Conservation (phyloP, 2,888 invertebrate species). For the Saturnia pavonia region DNA sequence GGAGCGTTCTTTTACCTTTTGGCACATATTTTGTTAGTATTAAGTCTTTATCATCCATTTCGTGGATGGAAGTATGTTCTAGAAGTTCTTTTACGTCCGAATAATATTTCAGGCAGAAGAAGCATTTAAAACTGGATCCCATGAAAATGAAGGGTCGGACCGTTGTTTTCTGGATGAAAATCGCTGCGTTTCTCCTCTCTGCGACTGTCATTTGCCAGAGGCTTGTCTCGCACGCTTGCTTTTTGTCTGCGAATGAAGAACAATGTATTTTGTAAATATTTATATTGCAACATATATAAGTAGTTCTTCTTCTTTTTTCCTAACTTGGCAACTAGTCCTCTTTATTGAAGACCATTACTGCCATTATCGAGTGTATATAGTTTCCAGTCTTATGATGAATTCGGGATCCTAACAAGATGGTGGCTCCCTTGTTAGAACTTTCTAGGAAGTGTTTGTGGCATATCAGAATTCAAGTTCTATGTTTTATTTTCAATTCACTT, state of each 20-base stretch:
- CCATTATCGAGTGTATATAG: too few relatives aligned
- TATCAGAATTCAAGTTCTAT: too few relatives aligned
- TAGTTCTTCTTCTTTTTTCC: too few relatives aligned
- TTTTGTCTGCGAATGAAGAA: conserved; percentile 2
- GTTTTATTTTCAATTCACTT: too few relatives aligned
- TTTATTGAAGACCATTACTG: too few relatives aligned
- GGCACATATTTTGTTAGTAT: conserved; percentile 47
- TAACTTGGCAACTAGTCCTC: too few relatives aligned
- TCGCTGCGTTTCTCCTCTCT: conserved; percentile 56
- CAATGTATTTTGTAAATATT: neutral
- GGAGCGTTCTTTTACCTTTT: conserved; percentile 48
- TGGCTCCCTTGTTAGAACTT: too few relatives aligned
- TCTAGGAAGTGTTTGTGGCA: too few relatives aligned
- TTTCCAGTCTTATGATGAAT: too few relatives aligned
- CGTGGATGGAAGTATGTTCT: conserved; percentile 49
- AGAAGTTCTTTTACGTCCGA: conserved; percentile 42
- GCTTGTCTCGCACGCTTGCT: conserved; percentile 37
- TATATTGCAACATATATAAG: neutral
- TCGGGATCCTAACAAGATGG: too few relatives aligned
- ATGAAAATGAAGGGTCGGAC: conserved; percentile 58
- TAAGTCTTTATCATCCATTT: conserved; percentile 29
- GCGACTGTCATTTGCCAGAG: conserved; percentile 59
- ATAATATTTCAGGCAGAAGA: conserved; percentile 52
- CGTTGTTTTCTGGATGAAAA: conserved; percentile 52
- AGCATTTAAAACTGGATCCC: conserved; percentile 60